Evolutionary conservation across 2,888 invertebrate species (phyloP).

Genomic region (Trachelus troglodyta): DNA sequence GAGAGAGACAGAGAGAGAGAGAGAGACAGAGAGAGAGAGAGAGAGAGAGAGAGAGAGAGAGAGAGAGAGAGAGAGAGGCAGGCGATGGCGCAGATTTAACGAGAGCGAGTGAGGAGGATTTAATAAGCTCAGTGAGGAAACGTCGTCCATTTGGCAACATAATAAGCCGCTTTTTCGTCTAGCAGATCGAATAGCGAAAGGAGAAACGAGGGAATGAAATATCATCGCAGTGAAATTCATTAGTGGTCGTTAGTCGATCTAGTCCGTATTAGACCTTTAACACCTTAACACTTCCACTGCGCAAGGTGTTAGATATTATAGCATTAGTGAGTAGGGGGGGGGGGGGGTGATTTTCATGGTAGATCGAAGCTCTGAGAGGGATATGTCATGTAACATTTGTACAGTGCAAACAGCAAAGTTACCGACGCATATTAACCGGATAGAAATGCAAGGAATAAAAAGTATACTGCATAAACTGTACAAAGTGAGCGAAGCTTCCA

Average conservation of each 20-base stretch:
- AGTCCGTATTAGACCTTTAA: not conserved
- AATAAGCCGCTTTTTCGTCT: not conserved
- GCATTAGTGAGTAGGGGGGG: not conserved
- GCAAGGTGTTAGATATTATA: not conserved
- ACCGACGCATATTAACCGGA: not conserved
- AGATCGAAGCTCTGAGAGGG: not conserved
- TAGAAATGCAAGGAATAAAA: not conserved
- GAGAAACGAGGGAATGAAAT: not conserved
- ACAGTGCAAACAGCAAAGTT: not conserved
- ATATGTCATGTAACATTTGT: not conserved
- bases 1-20: too few relatives aligned
- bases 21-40: too few relatives aligned
- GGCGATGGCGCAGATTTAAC: not conserved
- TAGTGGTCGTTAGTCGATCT: not conserved
- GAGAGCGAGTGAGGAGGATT: not conserved
- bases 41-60: too few relatives aligned
- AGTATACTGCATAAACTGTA: not conserved
- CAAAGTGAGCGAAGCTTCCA: not conserved
- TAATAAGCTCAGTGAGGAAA: not conserved
- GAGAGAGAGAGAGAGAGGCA: too few relatives aligned
- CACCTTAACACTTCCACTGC: not conserved
- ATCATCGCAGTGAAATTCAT: not conserved
- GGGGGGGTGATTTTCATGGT: not conserved
- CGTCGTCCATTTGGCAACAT: not conserved
- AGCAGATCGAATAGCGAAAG: not conserved